phyloP scores from a whole-genome alignment of 2,113 vertebrate species.

The Ophiodon elongatus region DNA sequence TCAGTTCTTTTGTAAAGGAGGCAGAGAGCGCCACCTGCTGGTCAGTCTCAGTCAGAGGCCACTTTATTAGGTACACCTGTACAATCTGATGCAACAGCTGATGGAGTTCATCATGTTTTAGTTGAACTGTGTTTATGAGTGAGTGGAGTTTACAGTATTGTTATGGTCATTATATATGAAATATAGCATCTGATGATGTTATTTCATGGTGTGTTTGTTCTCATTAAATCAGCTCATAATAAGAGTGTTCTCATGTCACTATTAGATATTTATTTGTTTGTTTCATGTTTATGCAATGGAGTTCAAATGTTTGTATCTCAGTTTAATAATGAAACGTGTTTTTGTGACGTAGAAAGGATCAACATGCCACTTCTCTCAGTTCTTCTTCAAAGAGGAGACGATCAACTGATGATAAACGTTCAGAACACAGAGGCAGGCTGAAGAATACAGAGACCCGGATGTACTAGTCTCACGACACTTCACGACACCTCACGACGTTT shows the following conservation, averaged over 20 bases:
- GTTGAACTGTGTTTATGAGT: too few relatives aligned
- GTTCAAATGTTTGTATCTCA: not conserved
- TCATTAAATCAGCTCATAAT: too few relatives aligned
- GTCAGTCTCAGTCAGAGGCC: too few relatives aligned
- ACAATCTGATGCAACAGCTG: too few relatives aligned
- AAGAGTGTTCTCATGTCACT: not conserved
- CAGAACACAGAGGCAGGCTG: too few relatives aligned
- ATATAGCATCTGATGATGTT: too few relatives aligned
- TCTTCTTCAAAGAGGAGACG: not conserved
- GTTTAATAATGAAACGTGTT: not conserved
- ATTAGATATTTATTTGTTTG: not conserved
- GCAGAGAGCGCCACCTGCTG: not conserved
- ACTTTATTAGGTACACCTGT: too few relatives aligned
- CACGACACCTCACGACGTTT: slow-evolving; percentile 59
- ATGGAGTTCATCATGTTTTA: not conserved
- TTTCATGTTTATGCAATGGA: not conserved
- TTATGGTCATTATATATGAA: too few relatives aligned
- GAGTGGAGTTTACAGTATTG: too few relatives aligned
- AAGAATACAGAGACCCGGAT: not conserved
- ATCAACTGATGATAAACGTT: not conserved
- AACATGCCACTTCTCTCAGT: not conserved
- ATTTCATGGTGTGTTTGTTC: too few relatives aligned
- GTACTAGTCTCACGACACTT: slow-evolving; percentile 14
- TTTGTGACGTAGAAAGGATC: too few relatives aligned
- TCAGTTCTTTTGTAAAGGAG: not conserved